These are phyloP conservation scores for Panagrolaimus sp. DNA, from an alignment of 1,140 invertebrate genomes.

Conservation along the genomic window DNA sequence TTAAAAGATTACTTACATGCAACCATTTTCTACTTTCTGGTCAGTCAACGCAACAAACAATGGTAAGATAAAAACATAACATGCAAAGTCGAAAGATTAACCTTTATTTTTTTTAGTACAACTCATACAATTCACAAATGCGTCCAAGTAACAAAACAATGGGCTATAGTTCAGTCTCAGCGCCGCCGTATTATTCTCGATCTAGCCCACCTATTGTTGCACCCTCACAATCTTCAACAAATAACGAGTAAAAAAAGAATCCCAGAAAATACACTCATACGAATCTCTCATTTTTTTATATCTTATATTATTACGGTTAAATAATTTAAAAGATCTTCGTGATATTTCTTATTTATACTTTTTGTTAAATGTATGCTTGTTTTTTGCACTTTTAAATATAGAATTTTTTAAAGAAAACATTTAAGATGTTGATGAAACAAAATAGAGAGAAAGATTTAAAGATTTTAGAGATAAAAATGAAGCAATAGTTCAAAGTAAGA, in stretches of 20 bases:
- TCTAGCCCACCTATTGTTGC: constrained; percentile 1
- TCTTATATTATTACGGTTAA: no score
- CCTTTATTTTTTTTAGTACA: constrained; percentile 44
- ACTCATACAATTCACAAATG: constrained; percentile 48
- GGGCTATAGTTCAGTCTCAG: constrained; percentile 41
- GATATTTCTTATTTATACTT: no score
- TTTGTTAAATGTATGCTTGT: no score
- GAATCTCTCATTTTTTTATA: no score
- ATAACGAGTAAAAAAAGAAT: neutral
- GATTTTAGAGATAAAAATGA: no score
- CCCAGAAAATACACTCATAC: neutral
- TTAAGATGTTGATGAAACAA: no score
- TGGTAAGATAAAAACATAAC: constrained; percentile 22
- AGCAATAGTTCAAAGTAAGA: no score
- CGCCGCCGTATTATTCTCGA: constrained; percentile 26
- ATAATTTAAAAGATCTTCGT: no score
- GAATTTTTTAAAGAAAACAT: no score
- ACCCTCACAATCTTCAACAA: constrained; percentile 1
- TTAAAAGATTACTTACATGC: constrained; percentile 55
- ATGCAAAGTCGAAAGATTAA: neutral
- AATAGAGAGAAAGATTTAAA: no score
- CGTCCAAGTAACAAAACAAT: constrained; percentile 30
- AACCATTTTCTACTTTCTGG: constrained; percentile 49
- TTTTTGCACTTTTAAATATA: no score
- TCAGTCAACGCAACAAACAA: constrained; percentile 28